phyloP scores from a whole-genome alignment of 2,888 invertebrate genomes.

The Mythimna albipuncta region DNA sequence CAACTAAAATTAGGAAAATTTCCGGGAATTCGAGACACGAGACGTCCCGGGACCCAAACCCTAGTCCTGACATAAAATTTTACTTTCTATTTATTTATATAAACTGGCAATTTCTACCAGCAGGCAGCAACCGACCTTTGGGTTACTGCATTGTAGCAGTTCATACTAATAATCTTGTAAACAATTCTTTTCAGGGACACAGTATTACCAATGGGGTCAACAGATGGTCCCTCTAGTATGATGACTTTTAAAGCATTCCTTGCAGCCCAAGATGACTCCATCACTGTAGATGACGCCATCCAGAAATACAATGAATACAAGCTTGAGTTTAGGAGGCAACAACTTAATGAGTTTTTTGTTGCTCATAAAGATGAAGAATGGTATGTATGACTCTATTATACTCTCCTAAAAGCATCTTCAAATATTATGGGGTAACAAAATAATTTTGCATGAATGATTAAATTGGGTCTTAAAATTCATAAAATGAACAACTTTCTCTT shows the following conservation, averaged over 20 bases:
- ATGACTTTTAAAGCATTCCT: slow-evolving; percentile 99
- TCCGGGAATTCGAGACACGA: too few species aligned
- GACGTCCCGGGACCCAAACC: too few species aligned
- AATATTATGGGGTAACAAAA: slow-evolving; percentile 40
- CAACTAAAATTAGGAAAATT: too few species aligned
- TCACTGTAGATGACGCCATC: slow-evolving; percentile 99
- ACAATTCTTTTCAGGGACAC: slow-evolving; percentile 84
- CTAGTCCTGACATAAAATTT: too few species aligned
- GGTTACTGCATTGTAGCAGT: background rate
- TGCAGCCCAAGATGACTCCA: slow-evolving; percentile 98
- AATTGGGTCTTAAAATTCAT: slow-evolving; percentile 32
- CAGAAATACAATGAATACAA: slow-evolving; percentile 99
- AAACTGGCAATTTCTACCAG: background rate
- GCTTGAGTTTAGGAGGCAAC: slow-evolving; percentile 98
- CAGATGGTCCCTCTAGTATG: slow-evolving; percentile 97
- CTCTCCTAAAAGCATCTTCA: slow-evolving; percentile 31
- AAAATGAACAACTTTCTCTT: slow-evolving; percentile 61
- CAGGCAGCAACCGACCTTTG: background rate
- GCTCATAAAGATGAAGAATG: slow-evolving; percentile 99
- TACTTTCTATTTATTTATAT: too few species aligned
- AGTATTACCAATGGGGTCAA: slow-evolving; percentile 84
- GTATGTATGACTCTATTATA: slow-evolving; percentile 91
- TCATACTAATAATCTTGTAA: slow-evolving; percentile 13
- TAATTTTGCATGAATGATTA: slow-evolving; percentile 51
- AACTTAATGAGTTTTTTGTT: slow-evolving; percentile 99